phyloP scores from a whole-genome alignment of 2,797 vertebrate species.

The Agapornis canus region DNA sequence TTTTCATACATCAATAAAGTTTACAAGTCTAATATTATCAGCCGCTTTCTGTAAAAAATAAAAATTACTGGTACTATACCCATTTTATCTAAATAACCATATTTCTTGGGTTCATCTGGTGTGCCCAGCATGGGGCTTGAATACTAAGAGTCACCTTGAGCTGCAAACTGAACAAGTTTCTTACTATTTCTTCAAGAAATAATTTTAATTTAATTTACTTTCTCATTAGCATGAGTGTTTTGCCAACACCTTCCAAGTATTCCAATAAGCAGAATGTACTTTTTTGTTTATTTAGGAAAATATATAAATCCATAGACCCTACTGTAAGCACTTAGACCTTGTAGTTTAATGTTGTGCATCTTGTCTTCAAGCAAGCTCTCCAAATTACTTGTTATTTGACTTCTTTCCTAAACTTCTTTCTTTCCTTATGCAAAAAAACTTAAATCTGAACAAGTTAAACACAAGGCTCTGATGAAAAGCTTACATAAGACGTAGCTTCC shows the following conservation, averaged over 20 bases:
- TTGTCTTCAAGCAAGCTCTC: background rate
- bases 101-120: background rate
- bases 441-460: background rate
- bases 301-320: background rate
- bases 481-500: background rate
- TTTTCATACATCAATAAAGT: background rate
- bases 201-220: background rate
- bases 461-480: constrained; percentile 2
- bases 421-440: background rate
- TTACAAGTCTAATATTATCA: background rate
- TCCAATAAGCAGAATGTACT: background rate
- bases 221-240: background rate
- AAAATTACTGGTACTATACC: background rate
- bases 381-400: background rate
- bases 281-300: background rate
- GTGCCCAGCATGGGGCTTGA: background rate
- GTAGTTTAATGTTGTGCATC: background rate
- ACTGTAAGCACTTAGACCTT: background rate
- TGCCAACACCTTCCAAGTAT: background rate
- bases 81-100: background rate
- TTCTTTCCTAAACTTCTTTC: background rate
- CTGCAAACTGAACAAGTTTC: background rate
- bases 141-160: background rate
- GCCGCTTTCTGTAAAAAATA: background rate
- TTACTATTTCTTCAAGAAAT: background rate